Evolutionary conservation across 2,113 vertebrate genomes (phyloP), one percentile per base, ranked within the genome.

Genomic region (Leiothrix lutea): DNA sequence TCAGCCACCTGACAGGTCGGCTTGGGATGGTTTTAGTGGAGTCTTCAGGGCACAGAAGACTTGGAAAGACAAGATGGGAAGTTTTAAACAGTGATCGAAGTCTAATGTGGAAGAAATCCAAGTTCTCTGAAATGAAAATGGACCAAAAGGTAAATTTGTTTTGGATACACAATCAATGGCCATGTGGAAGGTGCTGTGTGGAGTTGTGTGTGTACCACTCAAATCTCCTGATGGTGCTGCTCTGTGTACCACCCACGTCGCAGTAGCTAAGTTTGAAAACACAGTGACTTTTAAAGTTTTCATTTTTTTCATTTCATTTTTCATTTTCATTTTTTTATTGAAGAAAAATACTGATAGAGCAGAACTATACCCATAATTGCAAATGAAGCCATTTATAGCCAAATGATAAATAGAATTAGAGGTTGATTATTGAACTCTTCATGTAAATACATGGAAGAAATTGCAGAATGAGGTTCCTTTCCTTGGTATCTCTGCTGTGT

Each of bases 1-100:
- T 83, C 91, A 86, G 94, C 91, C 75, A n/a, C 88, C 28, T 35
- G 33, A 80, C 90, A 95, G 92, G 83, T 80, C 3, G 6, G 92
- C 73, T 87, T 14, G 31, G 83, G 71, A 33, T 15, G 28, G 36
- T 91, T 87, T 78, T 83, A 79, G 62, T 54, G 71, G 61, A 80
- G 74, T 80, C 78, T 96, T 70, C 4, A 22, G 82, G 54, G 70
- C 72, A 71, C 64, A 60, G 12, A 44, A 44, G 70, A 33, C 44
- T 70, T 38, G 50, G 64, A 85, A 56, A 71, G 70, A 61, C 35
- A 66, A 75, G 44, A 25, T 25, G 48, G 36, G 22, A 23, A 66
- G 48, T 73, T 84, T 54, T 56, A 38, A 66, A 38, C 71, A 24
- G 40, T 81, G 61, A 35, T 81, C 51, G 38, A 6, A 95, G 36